Percentiles rank a stretch among this genome's conserved stretches.
phyloP scores from a whole-genome alignment of 1,140 invertebrate genomes.

The Drosophila bocqueti region DNA sequence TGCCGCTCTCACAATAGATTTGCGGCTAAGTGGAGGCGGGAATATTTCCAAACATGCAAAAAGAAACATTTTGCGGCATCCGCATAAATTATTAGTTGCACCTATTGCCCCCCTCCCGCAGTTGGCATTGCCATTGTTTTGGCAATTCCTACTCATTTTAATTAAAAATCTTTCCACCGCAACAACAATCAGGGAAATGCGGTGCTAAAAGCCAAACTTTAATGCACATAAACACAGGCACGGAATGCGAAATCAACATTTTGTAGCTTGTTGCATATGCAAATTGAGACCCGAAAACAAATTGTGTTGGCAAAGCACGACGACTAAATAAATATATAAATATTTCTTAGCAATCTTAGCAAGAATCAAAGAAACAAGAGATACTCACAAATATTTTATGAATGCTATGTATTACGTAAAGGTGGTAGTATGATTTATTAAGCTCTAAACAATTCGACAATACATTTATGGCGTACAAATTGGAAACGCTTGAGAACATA shows the following conservation, averaged over 20 bases:
- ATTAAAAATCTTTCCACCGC: conserved; percentile 59
- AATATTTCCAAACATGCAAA: conserved; percentile 32
- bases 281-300: conserved; percentile 26
- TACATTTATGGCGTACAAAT: background rate
- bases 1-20: conserved; percentile 33
- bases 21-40: conserved; percentile 16
- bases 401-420: background rate
- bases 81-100: conserved; percentile 60
- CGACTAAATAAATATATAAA: conserved; percentile 16
- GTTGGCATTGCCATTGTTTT: conserved; percentile 1
- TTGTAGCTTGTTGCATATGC: conserved; percentile 27
- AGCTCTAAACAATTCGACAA: background rate
- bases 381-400: background rate
- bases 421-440: conserved; percentile 3
- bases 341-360: conserved; percentile 12
- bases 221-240: conserved; percentile 18
- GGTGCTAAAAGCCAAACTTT: conserved; percentile 34
- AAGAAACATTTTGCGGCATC: conserved; percentile 46
- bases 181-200: conserved; percentile 37
- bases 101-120: background rate
- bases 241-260: conserved; percentile 2
- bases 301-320: conserved; percentile 6
- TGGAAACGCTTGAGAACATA: background rate
- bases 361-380: background rate
- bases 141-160: conserved; percentile 55